These are phyloP conservation scores for Reinhardtius hippoglossoides DNA, from an alignment of 2,113 vertebrate species.

Conservation along the genomic window DNA sequence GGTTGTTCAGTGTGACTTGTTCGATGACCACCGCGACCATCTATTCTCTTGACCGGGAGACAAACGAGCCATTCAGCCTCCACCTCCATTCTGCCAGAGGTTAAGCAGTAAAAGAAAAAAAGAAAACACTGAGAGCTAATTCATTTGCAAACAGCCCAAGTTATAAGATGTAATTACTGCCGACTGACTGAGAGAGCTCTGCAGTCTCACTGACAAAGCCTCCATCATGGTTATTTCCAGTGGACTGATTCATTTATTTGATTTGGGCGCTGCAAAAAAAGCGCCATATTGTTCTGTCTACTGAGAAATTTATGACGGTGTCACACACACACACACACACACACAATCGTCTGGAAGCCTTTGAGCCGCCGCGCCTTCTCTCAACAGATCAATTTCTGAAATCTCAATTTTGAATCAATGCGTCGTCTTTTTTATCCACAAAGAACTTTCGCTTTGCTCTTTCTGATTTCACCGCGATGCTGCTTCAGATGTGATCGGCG, in stretches of 20 bases:
- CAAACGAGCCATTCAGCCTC: conserved; percentile 24
- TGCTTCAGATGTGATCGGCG: conserved; percentile 18
- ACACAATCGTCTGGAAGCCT: no score
- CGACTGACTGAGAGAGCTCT: neutral
- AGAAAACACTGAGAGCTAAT: conserved; percentile 4
- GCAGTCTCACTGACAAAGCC: conserved; percentile 5
- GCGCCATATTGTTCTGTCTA: no score
- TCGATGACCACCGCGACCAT: neutral
- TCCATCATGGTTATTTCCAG: neutral
- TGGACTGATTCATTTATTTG: no score
- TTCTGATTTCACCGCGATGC: neutral
- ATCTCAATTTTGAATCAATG: no score
- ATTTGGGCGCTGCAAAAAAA: no score
- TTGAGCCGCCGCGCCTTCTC: no score
- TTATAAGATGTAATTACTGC: conserved; percentile 47
- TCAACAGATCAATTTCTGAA: no score
- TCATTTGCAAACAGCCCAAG: conserved; percentile 31
- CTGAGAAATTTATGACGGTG: no score
- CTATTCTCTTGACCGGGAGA: conserved; percentile 10
- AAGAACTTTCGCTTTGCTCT: no score
- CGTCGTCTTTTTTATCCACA: no score
- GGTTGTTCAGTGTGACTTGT: conserved; percentile 1
- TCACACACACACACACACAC: no score
- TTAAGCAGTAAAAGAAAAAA: conserved; percentile 18
- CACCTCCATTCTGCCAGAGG: conserved; percentile 14